These are phyloP conservation scores for Turdus rufiventris DNA, from an alignment of 2,113 vertebrate genomes.

Conservation along the genomic window DNA sequence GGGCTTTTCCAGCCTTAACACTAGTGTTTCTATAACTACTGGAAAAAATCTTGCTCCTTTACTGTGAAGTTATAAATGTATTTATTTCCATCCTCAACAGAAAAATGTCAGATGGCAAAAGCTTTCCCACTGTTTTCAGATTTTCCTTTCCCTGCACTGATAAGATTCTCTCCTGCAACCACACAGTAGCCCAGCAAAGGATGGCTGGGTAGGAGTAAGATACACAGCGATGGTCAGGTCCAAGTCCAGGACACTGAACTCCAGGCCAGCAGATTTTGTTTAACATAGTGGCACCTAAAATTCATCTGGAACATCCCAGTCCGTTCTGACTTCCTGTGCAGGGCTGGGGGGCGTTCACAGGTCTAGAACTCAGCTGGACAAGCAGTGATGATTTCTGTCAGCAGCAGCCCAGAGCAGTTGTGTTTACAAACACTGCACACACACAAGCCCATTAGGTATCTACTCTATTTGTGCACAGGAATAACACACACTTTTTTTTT, in stretches of 20 bases:
- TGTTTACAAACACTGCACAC: not conserved
- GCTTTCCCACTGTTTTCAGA: not conserved
- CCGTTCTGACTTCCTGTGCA: not conserved
- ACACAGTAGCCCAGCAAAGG: not conserved
- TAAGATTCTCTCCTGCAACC: not conserved
- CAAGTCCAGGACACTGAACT: not conserved
- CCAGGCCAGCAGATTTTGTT: not conserved
- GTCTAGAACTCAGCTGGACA: not conserved
- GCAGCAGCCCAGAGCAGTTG: not conserved
- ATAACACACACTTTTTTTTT: not conserved
- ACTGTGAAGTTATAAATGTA: not conserved
- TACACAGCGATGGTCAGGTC: not conserved
- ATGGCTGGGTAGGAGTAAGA: not conserved
- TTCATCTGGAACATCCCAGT: not conserved
- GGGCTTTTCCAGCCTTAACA: not conserved
- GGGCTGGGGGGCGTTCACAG: not conserved
- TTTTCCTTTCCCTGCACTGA: not conserved
- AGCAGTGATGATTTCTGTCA: not conserved
- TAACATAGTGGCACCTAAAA: not conserved
- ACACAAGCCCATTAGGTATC: not conserved
- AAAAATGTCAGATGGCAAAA: not conserved
- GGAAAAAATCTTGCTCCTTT: not conserved
- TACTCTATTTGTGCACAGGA: conserved; percentile 9
- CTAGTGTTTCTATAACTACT: not conserved
- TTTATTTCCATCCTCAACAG: not conserved